Evolutionary conservation across 2,113 vertebrate genomes (phyloP), one percentile per base, ranked within the genome.

Genomic region (Dipodomys ordii): DNA sequence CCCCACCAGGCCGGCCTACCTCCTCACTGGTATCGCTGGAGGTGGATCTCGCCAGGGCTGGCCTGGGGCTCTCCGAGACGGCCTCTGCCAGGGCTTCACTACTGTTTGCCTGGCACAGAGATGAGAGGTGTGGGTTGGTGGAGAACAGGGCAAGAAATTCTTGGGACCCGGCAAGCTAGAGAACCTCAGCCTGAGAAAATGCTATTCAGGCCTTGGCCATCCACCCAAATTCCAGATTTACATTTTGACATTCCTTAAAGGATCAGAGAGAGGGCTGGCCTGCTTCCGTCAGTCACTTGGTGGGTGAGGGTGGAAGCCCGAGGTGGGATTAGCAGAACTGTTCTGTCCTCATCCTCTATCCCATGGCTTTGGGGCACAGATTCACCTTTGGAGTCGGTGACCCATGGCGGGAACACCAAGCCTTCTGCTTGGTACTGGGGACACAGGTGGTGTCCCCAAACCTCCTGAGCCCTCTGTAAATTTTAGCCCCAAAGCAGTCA

Each of bases 1-100:
- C 83, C 79, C 49, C 0, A 7, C 28, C 28, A 3, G 10, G 64
- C 83, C 2, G 1, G 53, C 82, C 72, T 98, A 98, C 98, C 98
- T 98, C 97, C 12, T 96, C 86, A 46, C 94, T 97, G 93, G 60
- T 96, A 5, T 98, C 95, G 0, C 90, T 79, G 32, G 95, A 79
- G 65, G 46, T 1, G 0, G 97, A 92, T 60, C 97, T 97, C 7
- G 22, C 0, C 0, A 96, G 81, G 94, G 90, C n/a, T 0, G 83
- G 93, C 35, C 4, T n/a, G 0, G 98, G 97, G 90, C 94, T 98
- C 93, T 98, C 98, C 0, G 96, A 94, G 73, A 96, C 88, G 0
- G 53, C 91, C 93, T 30, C 90, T 2, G 90, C 69, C 32, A 0
- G 94, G 0, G 2, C 83, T 86, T 97, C 98, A 65, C 20, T 5